These are phyloP conservation scores for Caenorhabditis elegans DNA, from an alignment of 1,140 invertebrate genomes.

Conservation along the genomic window WBcel235 BX284606.5:11258001-11258500, in stretches of 20 bases:
- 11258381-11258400: conserved; percentile 41
- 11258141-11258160: conserved; percentile 47
- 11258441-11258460: background rate
- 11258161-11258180: conserved; percentile 45
- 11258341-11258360: conserved; percentile 27
- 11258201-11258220: conserved; percentile 41
- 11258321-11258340: conserved; percentile 35
- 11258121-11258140: conserved; percentile 42
- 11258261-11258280: background rate
- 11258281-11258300: conserved; percentile 42
- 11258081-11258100: conserved; percentile 26
- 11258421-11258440: background rate
- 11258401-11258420: conserved; percentile 43
- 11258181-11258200: conserved; percentile 39
- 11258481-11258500: background rate
- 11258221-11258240: conserved; percentile 41
- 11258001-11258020: background rate
- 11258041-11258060: no score
- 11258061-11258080: conserved; percentile 40
- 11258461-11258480: background rate
- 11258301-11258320: conserved; percentile 38
- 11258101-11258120: conserved; percentile 28
- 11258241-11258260: background rate
- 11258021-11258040: no score
- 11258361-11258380: conserved; percentile 35